phyloP scores from a whole-genome alignment of 2,888 invertebrate species.

The Tricholauxania praeusta region DNA sequence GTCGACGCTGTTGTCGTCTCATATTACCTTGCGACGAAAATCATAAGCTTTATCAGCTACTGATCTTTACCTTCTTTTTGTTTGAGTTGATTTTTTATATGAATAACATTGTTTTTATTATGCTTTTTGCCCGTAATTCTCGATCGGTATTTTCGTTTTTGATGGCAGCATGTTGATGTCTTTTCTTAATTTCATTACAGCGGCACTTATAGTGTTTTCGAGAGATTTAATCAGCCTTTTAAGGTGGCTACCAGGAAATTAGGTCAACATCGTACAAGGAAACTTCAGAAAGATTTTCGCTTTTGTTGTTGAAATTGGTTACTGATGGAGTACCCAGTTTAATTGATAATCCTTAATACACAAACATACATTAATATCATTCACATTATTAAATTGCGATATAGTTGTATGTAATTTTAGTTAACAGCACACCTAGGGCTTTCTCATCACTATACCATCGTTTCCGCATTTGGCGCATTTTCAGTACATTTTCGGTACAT shows the following conservation, averaged over 20 bases:
- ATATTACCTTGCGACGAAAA: slow-evolving; percentile 40
- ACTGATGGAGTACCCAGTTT: too few species aligned
- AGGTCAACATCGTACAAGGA: slow-evolving; percentile 12
- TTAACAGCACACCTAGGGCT: too few species aligned
- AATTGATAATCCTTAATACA: too few species aligned
- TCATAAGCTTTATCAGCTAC: slow-evolving; percentile 29
- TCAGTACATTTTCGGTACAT: too few species aligned
- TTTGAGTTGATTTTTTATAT: neutral
- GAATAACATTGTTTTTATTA: neutral
- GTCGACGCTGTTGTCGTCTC: slow-evolving; percentile 38
- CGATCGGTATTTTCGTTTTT: neutral
- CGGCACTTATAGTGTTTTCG: neutral
- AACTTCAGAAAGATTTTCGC: too few species aligned
- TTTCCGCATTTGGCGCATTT: too few species aligned
- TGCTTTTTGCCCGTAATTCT: neutral
- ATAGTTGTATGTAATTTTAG: too few species aligned
- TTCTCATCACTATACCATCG: too few species aligned
- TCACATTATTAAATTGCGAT: too few species aligned
- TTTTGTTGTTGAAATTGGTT: too few species aligned
- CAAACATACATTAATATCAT: too few species aligned
- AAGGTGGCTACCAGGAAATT: slow-evolving; percentile 32
- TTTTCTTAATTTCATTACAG: slow-evolving; percentile 31
- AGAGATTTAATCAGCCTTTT: slow-evolving; percentile 24
- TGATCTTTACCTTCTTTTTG: slow-evolving; percentile 25
- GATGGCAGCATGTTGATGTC: slow-evolving; percentile 31